These are phyloP conservation scores for Sebastes hubbsi DNA, from an alignment of 2,797 vertebrate species.

Conservation along the genomic window DNA sequence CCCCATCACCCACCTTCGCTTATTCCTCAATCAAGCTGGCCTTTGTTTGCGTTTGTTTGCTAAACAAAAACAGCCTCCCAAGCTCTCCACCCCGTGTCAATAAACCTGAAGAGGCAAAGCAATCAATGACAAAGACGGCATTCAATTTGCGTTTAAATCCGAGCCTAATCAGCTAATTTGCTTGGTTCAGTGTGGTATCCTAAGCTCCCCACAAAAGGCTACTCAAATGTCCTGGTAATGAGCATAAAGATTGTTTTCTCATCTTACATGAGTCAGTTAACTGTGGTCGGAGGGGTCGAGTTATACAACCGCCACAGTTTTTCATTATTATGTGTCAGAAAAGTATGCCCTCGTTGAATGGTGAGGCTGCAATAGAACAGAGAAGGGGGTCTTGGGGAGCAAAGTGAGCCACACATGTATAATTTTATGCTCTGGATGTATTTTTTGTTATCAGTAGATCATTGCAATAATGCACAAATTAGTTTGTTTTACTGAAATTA, in stretches of 20 bases:
- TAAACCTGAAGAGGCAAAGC: constrained; percentile 57
- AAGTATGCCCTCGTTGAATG: background rate
- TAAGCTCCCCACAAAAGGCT: constrained; percentile 38
- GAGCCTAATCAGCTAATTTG: constrained; percentile 76
- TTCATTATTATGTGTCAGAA: constrained; percentile 16
- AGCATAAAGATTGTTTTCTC: constrained; percentile 46
- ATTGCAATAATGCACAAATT: background rate
- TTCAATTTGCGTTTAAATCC: constrained; percentile 74
- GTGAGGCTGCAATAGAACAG: background rate
- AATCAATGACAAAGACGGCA: constrained; percentile 70
- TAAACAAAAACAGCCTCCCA: constrained; percentile 8
- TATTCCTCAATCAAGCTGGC: constrained; percentile 19
- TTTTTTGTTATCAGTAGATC: constrained; percentile 19
- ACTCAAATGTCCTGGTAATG: constrained; percentile 45
- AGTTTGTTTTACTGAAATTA: constrained; percentile 9
- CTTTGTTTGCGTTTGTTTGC: constrained; percentile 48
- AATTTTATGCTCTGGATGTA: constrained; percentile 3
- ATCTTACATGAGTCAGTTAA: constrained; percentile 33
- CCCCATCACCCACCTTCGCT: background rate
- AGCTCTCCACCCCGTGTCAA: constrained; percentile 45
- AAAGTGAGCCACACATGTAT: constrained; percentile 11
- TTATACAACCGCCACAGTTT: constrained; percentile 15
- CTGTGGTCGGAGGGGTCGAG: background rate
- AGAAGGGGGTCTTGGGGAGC: background rate
- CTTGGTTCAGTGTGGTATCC: constrained; percentile 59